These are phyloP conservation scores for Drosophila yooni DNA, from an alignment of 2,888 invertebrate species.

Conservation along the genomic window DNA sequence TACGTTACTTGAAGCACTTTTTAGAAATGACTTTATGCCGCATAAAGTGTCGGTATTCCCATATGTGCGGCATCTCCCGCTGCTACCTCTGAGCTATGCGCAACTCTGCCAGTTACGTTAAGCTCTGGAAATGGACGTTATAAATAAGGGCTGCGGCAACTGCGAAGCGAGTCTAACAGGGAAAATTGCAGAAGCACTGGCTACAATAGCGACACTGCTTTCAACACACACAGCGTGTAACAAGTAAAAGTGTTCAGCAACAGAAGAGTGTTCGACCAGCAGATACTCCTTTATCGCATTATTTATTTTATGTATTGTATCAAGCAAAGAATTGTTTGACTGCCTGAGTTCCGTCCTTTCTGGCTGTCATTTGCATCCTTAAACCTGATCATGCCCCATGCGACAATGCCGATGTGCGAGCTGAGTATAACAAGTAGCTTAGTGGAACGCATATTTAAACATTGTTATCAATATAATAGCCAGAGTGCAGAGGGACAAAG, in stretches of 20 bases:
- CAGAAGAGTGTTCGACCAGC: not conserved
- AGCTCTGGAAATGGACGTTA: conserved; percentile 70
- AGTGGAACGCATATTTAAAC: conserved; percentile 63
- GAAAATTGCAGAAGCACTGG: conserved; percentile 12
- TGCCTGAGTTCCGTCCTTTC: too few relatives aligned
- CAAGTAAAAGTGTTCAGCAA: not conserved
- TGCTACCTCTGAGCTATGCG: conserved; percentile 54
- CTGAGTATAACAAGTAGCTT: conserved; percentile 34
- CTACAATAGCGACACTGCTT: not conserved
- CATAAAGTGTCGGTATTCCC: conserved; percentile 10
- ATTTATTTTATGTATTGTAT: too few relatives aligned
- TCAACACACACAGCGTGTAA: conserved; percentile 3
- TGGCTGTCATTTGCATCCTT: not conserved
- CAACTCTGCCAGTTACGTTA: conserved; percentile 56
- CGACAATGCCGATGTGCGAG: not conserved
- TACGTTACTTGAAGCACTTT: conserved; percentile 4
- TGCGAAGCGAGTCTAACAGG: conserved; percentile 1
- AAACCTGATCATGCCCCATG: not conserved
- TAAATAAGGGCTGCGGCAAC: conserved; percentile 52
- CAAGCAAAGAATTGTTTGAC: not conserved
- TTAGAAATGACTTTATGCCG: conserved; percentile 9
- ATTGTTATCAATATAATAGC: conserved; percentile 62
- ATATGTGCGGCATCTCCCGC: conserved; percentile 11
- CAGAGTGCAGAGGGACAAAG: conserved; percentile 7
- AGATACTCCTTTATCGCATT: not conserved